Percentiles rank a stretch among this genome's conserved stretches.
These are phyloP conservation scores for Emys orbicularis DNA, from an alignment of 2,797 vertebrate species.

Conservation along the genomic window DNA sequence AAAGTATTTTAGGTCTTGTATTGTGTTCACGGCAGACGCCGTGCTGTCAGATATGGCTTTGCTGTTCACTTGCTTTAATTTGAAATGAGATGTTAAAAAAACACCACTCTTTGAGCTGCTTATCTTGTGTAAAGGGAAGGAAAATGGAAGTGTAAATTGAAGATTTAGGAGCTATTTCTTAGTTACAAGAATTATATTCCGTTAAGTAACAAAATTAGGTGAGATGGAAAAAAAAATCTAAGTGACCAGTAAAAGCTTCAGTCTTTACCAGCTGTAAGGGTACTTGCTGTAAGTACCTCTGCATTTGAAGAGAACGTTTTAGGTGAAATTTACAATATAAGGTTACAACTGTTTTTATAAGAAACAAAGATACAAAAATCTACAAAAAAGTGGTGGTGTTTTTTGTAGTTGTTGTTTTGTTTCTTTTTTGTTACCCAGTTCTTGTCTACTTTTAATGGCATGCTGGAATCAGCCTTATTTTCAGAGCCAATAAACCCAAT, in stretches of 20 bases:
- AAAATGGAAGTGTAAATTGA: slow-evolving; percentile 2
- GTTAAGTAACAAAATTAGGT: not conserved
- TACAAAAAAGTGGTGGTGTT: not conserved
- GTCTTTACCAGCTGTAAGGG: not conserved
- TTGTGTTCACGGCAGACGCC: not conserved
- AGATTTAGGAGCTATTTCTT: not conserved
- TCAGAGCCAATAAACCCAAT: not conserved
- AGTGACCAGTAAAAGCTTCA: not conserved
- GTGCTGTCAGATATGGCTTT: not conserved
- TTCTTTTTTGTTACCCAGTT: not conserved
- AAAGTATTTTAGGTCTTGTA: not conserved
- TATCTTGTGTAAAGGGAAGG: not conserved
- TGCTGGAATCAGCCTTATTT: not conserved
- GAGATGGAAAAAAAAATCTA: not conserved
- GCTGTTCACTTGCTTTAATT: not conserved
- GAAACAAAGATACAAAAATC: not conserved
- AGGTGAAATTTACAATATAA: not conserved
- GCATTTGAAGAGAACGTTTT: not conserved
- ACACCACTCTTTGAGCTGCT: not conserved
- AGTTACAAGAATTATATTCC: not conserved
- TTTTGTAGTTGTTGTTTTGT: not conserved
- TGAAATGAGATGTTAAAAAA: slow-evolving; percentile 20
- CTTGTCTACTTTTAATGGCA: not conserved
- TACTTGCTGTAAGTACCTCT: not conserved
- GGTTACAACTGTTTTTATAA: not conserved